Conservation (phyloP, 2,113 vertebrate genomes). For the Gadus chalcogrammus region DNA sequence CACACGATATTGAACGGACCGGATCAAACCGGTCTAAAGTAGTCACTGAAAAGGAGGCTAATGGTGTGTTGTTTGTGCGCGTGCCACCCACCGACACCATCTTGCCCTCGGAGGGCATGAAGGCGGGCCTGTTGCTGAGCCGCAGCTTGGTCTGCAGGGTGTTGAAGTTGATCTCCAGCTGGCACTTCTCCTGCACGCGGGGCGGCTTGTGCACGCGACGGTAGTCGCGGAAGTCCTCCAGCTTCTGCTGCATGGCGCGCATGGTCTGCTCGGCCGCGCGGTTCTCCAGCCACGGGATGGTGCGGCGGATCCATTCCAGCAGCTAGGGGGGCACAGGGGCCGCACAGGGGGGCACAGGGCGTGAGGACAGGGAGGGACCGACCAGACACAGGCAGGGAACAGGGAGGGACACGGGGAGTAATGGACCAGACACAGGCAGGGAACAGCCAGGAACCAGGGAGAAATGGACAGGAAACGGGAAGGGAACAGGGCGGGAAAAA, state of each 20-base stretch:
- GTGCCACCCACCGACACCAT: conserved; percentile 84
- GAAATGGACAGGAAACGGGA: neutral
- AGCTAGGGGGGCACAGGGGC: conserved; percentile 56
- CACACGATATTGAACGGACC: too few species aligned
- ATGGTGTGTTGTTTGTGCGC: too few species aligned
- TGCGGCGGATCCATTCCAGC: conserved; percentile 83
- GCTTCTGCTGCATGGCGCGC: conserved; percentile 88
- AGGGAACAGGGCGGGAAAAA: too few species aligned
- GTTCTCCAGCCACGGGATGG: conserved; percentile 84
- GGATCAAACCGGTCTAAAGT: too few species aligned
- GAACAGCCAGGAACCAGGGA: neutral
- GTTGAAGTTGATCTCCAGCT: conserved; percentile 95
- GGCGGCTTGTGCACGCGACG: conserved; percentile 89
- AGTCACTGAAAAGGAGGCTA: too few species aligned
- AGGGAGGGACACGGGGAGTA: neutral
- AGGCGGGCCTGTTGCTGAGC: conserved; percentile 89
- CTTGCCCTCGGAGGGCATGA: conserved; percentile 95
- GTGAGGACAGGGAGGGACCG: too few species aligned
- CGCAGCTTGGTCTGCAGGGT: conserved; percentile 91
- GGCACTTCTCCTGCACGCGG: conserved; percentile 89
- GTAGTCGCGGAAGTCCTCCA: conserved; percentile 91
- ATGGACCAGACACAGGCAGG: too few species aligned
- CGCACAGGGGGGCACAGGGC: neutral
- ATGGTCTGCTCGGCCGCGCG: conserved; percentile 80
- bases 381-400: neutral